phyloP scores from a whole-genome alignment of 2,888 invertebrate species.

The Eurytoma californica region DNA sequence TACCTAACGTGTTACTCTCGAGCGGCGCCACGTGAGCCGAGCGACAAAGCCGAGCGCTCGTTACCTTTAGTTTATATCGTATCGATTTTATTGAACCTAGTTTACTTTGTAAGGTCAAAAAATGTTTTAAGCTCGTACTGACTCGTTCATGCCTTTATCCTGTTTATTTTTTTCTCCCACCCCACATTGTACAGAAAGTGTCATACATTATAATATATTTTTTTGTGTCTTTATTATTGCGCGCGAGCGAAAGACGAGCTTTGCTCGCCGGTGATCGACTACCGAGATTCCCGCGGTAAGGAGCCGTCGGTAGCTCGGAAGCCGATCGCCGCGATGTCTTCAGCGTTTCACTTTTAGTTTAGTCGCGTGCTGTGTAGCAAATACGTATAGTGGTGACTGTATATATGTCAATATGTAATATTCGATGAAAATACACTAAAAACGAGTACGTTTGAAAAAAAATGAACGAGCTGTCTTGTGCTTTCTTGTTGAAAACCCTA shows the following conservation, averaged over 20 bases:
- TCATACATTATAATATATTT: constrained; percentile 52
- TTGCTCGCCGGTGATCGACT: constrained; percentile 18
- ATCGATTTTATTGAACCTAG: constrained; percentile 27
- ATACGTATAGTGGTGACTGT: constrained; percentile 70
- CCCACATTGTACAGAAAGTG: constrained; percentile 55
- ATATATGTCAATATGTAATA: constrained; percentile 75
- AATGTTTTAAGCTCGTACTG: constrained; percentile 50
- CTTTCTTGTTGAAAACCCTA: not conserved
- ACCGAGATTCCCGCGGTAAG: constrained; percentile 5
- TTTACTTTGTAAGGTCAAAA: constrained; percentile 41
- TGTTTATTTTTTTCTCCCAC: not conserved
- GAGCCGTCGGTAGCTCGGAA: constrained; percentile 20
- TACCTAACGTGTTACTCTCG: constrained; percentile 56
- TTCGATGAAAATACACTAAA: constrained; percentile 68
- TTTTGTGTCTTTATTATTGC: constrained; percentile 6
- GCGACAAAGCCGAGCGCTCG: constrained; percentile 62
- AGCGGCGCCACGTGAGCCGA: constrained; percentile 58
- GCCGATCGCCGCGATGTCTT: constrained; percentile 50
- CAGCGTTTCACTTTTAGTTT: constrained; percentile 56
- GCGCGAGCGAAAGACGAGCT: constrained; percentile 42
- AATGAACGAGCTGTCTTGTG: constrained; percentile 20
- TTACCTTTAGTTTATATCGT: constrained; percentile 62
- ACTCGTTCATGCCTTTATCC: constrained; percentile 26
- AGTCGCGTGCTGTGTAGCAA: constrained; percentile 67
- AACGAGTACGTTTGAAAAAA: constrained; percentile 60